These are phyloP conservation scores for Emys orbicularis DNA, from an alignment of 2,797 vertebrate species.

Conservation along the genomic window DNA sequence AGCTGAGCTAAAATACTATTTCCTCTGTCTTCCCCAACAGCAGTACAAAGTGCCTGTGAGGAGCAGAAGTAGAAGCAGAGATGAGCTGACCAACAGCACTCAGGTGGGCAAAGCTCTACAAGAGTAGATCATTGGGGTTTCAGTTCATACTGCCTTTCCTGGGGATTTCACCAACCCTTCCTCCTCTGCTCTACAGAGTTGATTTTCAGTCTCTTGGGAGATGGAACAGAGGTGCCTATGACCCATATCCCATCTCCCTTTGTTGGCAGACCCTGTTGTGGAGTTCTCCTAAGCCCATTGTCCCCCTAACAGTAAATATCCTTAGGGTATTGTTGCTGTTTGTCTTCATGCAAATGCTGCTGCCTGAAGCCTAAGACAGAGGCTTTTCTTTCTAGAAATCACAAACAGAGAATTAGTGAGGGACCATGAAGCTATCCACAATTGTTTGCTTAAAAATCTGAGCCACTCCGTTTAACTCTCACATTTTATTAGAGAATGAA, in stretches of 20 bases:
- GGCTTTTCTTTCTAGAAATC: conserved; percentile 7
- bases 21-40: neutral
- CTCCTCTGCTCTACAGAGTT: neutral
- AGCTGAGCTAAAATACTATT: neutral
- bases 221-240: conserved; percentile 10
- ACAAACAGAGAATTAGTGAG: neutral
- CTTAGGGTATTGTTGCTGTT: conserved; percentile 21
- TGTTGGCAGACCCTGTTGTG: conserved; percentile 3
- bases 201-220: neutral
- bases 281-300: neutral
- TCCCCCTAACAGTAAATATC: neutral
- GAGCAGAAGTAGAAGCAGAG: neutral
- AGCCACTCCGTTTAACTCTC: neutral
- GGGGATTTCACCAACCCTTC: neutral
- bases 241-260: neutral
- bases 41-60: accelerated
- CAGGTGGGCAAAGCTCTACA: neutral
- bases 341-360: neutral
- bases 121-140: neutral
- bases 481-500: neutral
- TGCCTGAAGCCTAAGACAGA: neutral
- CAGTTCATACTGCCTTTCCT: neutral
- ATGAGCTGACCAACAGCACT: neutral
- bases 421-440: neutral
- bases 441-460: neutral